Evolutionary conservation across 2,888 invertebrate species (phyloP), one percentile per base, ranked within the genome.

Genomic region (Hipparchia sbordonii): DNA sequence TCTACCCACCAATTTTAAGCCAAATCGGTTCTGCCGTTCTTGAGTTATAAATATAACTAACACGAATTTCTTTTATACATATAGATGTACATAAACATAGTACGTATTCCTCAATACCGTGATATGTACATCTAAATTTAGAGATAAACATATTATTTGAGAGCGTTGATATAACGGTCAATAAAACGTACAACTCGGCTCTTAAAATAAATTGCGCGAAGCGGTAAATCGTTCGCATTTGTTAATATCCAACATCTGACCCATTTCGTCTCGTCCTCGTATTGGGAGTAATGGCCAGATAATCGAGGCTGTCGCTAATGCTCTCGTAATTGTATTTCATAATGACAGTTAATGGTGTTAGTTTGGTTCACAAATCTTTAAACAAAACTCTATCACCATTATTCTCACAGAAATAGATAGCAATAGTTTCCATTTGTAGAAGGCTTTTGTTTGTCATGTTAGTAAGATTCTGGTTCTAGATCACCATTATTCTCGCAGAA

Each of bases 171-270:
- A 45, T 39, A 60, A 60, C 60, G 60, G 12, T 60, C 60, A 60
- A 60, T 60, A 60, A 39, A 60, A 45, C 45, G 12, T 10, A 4
- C 12, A 39, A 61, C 45, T 45, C 39, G 1, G 45, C 60, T 61
- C 48, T 62, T 23, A 48, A 48, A 48, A 62, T 62, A 62, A 62
- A 62, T 62, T 48, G 48, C 5, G 13, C 10, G 13, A 23, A 46
- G 13, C n/a, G 62, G n/a, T n/a, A 62, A 61, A 61, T 46, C 13
- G 13, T 62, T 48, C 7, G 13, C 62, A 57, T 46, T 59, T 46
- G 67, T 67, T 59, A 52, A 67, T 59, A 54, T 60, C 51, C 45
- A 62, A 10, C 59, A 65, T 73, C 33, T 61, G 67, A 71, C 67
- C 62, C 39, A 67, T 73, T 70, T 67, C 23, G 33, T 48, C 46